Conservation (phyloP, 2,113 vertebrate genomes). For the Sphaerodactylus townsendi region DNA sequence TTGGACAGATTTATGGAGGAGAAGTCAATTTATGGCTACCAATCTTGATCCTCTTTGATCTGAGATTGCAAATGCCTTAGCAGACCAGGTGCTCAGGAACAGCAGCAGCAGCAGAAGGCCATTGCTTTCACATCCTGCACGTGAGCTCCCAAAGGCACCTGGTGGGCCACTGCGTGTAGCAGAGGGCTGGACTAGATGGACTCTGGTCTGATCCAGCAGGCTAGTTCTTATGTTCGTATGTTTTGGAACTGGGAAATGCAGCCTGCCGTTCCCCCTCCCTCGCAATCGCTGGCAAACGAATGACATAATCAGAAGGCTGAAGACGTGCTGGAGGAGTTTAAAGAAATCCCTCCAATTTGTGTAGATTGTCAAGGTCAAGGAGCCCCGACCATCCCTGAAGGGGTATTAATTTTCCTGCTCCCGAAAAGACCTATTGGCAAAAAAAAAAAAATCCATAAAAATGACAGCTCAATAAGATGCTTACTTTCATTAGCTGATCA, state of each 20-base stretch:
- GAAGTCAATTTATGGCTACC: too few species aligned
- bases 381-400: neutral
- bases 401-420: constrained; percentile 15
- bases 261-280: neutral
- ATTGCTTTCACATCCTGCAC: too few species aligned
- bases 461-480: neutral
- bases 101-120: too few species aligned
- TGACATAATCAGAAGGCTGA: neutral
- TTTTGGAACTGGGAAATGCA: neutral
- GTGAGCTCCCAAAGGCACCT: too few species aligned
- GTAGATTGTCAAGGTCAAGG: constrained; percentile 1
- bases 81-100: too few species aligned
- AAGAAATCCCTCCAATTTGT: constrained; percentile 3
- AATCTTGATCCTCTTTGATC: too few species aligned
- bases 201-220: too few species aligned
- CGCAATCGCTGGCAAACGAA: neutral
- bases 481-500: constrained; percentile 11
- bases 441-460: constrained; percentile 16
- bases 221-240: too few species aligned
- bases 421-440: constrained; percentile 13
- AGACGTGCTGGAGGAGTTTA: neutral
- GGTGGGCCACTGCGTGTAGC: too few species aligned
- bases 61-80: too few species aligned
- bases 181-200: too few species aligned
- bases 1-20: too few species aligned